phyloP scores from a whole-genome alignment of 2,113 vertebrate genomes.

The Dipodomys ordii region DNA sequence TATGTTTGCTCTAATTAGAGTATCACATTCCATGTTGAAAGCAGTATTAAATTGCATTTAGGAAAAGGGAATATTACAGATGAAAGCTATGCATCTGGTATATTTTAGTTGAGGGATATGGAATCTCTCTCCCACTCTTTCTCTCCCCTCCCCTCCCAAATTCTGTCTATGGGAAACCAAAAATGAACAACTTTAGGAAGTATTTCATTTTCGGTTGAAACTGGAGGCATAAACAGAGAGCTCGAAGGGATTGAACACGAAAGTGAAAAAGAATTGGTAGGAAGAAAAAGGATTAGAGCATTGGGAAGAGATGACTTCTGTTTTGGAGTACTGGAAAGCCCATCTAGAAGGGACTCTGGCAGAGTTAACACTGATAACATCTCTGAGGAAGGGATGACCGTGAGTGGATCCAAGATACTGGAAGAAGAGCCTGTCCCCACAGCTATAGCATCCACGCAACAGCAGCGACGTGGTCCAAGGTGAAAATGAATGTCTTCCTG shows the following conservation, averaged over 20 bases:
- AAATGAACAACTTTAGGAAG: slow-evolving; percentile 88
- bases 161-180: slow-evolving; percentile 86
- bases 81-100: slow-evolving; percentile 87
- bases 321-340: too few relatives aligned
- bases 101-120: slow-evolving; percentile 88
- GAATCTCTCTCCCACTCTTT: slow-evolving; percentile 75
- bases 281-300: slow-evolving; percentile 73
- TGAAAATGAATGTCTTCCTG: neutral
- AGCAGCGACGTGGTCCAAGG: too few relatives aligned
- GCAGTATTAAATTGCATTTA: slow-evolving; percentile 88
- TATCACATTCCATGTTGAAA: slow-evolving; percentile 85
- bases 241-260: slow-evolving; percentile 79
- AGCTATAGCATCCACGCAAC: fast-evolving
- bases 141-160: slow-evolving; percentile 77
- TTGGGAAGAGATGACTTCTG: slow-evolving; percentile 58
- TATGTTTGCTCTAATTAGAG: slow-evolving; percentile 83
- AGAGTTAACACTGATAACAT: neutral
- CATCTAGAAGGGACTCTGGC: too few relatives aligned
- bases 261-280: slow-evolving; percentile 71
- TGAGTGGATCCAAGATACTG: fast-evolving
- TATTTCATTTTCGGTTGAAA: slow-evolving; percentile 85
- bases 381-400: neutral
- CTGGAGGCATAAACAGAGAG: slow-evolving; percentile 78
- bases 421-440: fast-evolving
- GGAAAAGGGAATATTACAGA: slow-evolving; percentile 85